Conservation (phyloP, 2,888 invertebrate genomes). For the Carcina quercana region DNA sequence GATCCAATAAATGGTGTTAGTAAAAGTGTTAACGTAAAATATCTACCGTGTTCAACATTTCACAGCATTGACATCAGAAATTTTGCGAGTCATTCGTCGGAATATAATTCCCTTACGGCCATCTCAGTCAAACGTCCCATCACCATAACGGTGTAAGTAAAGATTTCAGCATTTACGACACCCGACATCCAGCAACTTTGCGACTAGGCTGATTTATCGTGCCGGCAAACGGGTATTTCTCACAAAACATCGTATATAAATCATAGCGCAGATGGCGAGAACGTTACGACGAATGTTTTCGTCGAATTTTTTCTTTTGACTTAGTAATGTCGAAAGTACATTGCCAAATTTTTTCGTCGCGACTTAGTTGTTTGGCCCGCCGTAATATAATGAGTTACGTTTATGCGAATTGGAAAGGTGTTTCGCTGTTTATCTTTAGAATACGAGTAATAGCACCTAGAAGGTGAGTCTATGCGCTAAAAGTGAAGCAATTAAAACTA, state of each 20-base stretch:
- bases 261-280: conserved; percentile 44
- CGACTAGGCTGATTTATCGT: conserved; percentile 29
- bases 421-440: too few species aligned
- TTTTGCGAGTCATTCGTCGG: too few species aligned
- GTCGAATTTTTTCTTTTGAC: conserved; percentile 18
- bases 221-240: conserved; percentile 25
- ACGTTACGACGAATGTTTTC: conserved; percentile 30
- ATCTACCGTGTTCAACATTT: background rate
- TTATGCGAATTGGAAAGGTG: too few species aligned
- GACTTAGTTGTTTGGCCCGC: too few species aligned
- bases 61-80: conserved; percentile 1
- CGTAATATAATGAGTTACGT: too few species aligned
- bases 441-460: too few species aligned
- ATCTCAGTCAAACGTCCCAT: background rate
- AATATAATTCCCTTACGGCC: too few species aligned
- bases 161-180: conserved; percentile 24
- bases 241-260: conserved; percentile 40
- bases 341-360: background rate
- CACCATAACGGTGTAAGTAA: conserved; percentile 6
- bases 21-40: too few species aligned
- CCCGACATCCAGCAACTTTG: conserved; percentile 15
- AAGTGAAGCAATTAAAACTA: too few species aligned
- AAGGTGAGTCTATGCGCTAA: too few species aligned
- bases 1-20: too few species aligned
- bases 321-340: conserved; percentile 1